Evolutionary conservation across 2,888 invertebrate genomes (phyloP), one percentile per base, ranked within the genome.

Genomic region (Acronicta alni): DNA sequence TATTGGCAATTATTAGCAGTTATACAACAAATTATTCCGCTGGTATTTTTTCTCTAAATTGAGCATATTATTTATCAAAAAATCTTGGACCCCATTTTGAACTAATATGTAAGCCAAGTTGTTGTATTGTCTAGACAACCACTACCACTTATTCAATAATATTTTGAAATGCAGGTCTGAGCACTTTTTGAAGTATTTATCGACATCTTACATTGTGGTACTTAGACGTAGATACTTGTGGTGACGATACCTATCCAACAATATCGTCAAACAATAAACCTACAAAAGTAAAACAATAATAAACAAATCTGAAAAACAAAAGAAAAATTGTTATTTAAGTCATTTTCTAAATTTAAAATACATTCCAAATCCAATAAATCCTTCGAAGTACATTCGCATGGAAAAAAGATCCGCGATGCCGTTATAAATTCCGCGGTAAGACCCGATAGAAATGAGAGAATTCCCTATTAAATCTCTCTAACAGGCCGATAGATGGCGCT

Each of bases 381-480:
- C 75, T 72, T 70, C 64, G 65, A 87, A 87, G 87, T 87, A 89
- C 87, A 87, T 86, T 90, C 83, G 87, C 87, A 89, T 88, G 90
- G 89, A 90, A 91, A 91, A 91, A 90, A 89, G 87, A 90, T 90
- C 81, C 84, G 80, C 80, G 82, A 77, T 83, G 80, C 77, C 73
- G 75, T 84, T 84, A 92, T 91, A 92, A 91, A 92, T 92, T 89
- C 72, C 68, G 75, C 80, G 81, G 88, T 91, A 91, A 92, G 85
- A 88, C 89, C 84, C 89, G 90, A 92, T 91, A 90, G 91, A 92
- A 92, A 91, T 91, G 89, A 91, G 88, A 89, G 88, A 86, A 89
- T 87, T 88, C 82, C 70, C 86, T 88, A 87, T 92, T 91, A 91
- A 91, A 90, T 90, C 88, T 89, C 80, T 82, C 83, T 85, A 88